Percentiles rank a stretch among this genome's conserved stretches.
These are phyloP conservation scores for Platerodrilus igneus DNA, from an alignment of 2,888 invertebrate genomes.

Conservation along the genomic window DNA sequence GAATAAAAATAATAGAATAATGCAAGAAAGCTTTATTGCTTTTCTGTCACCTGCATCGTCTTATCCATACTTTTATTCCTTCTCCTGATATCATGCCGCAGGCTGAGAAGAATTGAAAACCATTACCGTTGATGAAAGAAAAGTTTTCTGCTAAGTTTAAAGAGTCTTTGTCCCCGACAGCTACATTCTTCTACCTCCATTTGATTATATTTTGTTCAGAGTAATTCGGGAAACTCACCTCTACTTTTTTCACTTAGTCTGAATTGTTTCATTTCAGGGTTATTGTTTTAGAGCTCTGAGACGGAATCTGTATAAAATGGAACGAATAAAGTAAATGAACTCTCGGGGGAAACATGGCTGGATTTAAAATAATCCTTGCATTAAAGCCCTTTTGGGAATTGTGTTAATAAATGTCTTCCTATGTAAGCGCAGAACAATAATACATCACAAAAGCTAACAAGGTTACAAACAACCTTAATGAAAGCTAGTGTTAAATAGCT, in stretches of 20 bases:
- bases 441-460: too few species aligned
- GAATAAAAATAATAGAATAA: too few species aligned
- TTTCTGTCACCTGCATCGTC: conserved; percentile 24
- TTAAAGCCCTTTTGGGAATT: too few species aligned
- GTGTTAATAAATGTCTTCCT: too few species aligned
- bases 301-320: conserved; percentile 28
- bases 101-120: conserved; percentile 46
- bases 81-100: conserved; percentile 29
- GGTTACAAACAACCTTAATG: too few species aligned
- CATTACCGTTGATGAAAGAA: conserved; percentile 50
- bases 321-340: conserved; percentile 20
- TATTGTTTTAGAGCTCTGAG: conserved; percentile 34
- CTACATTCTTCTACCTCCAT: conserved; percentile 41
- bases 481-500: too few species aligned
- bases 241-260: conserved; percentile 38
- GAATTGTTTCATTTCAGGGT: conserved; percentile 39
- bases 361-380: conserved; percentile 11
- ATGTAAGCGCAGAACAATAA: too few species aligned
- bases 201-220: conserved; percentile 36
- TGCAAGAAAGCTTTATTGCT: conserved; percentile 24
- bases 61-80: conserved; percentile 26
- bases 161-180: conserved; percentile 46
- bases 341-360: conserved; percentile 11
- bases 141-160: conserved; percentile 46
- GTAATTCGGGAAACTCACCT: conserved; percentile 37